Conservation (phyloP, 2,888 invertebrate species). For the Lepidochrysops patricia region DNA sequence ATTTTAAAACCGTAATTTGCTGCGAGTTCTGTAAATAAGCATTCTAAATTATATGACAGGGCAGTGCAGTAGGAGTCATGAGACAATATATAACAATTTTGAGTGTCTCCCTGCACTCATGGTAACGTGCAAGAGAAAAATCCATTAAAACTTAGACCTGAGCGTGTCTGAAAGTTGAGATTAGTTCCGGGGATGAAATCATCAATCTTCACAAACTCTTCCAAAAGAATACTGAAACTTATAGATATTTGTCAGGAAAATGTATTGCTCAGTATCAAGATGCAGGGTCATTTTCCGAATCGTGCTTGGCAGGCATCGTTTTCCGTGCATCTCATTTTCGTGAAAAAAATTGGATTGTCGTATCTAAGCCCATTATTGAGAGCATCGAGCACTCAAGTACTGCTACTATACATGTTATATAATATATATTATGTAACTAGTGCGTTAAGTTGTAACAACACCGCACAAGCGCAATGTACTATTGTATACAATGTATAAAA, state of each 20-base stretch:
- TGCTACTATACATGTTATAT: no score
- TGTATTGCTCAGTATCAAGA: not conserved
- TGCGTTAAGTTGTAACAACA: no score
- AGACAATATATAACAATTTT: not conserved
- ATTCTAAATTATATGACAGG: not conserved
- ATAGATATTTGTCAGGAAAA: not conserved
- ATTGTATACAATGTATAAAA: no score
- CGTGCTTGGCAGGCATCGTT: no score
- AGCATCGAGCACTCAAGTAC: no score
- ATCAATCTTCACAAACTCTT: conserved; percentile 49
- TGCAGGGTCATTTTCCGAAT: no score
- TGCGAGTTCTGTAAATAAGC: not conserved
- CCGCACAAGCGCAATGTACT: no score
- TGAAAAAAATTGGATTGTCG: no score
- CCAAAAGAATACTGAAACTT: conserved; percentile 2
- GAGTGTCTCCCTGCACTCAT: conserved; percentile 26
- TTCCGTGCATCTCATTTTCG: no score
- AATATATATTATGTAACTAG: no score
- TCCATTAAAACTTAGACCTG: conserved; percentile 58
- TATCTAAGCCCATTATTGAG: no score
- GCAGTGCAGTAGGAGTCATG: not conserved
- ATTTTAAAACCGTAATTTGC: no score
- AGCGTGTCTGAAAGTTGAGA: conserved; percentile 44
- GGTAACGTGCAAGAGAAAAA: conserved; percentile 45
- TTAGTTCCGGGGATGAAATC: conserved; percentile 52